Evolutionary conservation across 2,113 vertebrate species (phyloP).

Genomic region (Eptesicus fuscus): DNA sequence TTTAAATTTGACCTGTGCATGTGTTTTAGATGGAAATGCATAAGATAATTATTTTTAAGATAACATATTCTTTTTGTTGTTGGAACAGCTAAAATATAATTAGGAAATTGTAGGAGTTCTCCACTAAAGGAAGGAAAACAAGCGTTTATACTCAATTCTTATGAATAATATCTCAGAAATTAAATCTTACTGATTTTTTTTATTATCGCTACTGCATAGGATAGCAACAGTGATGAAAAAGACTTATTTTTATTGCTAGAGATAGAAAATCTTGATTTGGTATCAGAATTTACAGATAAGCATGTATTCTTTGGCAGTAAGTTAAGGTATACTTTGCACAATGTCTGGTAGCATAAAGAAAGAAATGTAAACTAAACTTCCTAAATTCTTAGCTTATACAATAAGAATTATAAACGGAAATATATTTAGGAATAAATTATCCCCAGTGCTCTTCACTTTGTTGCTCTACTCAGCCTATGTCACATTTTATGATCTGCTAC

Average conservation of each 20-base stretch:
- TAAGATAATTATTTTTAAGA: not conserved
- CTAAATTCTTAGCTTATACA: not conserved
- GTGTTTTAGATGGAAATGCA: constrained; percentile 22
- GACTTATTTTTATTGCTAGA: not conserved
- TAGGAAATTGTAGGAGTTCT: not conserved
- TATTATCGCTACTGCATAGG: not conserved
- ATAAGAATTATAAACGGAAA: not conserved
- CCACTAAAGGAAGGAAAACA: not conserved
- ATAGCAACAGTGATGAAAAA: not conserved
- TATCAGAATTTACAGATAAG: not conserved
- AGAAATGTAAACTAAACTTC: not conserved
- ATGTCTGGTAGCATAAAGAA: not conserved
- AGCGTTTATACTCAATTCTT: not conserved
- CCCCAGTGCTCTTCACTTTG: not conserved
- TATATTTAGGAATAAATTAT: not conserved
- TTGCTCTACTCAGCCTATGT: not conserved
- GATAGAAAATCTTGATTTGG: not conserved
- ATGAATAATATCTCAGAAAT: not conserved
- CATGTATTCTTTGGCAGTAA: not conserved
- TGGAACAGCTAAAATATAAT: constrained; percentile 19
- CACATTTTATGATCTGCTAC: not conserved
- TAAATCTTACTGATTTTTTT: constrained; percentile 27
- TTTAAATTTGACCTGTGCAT: not conserved
- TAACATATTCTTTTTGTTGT: not conserved
- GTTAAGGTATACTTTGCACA: not conserved